These are phyloP conservation scores for Corydoras sp. DNA, from an alignment of 2,113 vertebrate species.

Conservation along the genomic window DNA sequence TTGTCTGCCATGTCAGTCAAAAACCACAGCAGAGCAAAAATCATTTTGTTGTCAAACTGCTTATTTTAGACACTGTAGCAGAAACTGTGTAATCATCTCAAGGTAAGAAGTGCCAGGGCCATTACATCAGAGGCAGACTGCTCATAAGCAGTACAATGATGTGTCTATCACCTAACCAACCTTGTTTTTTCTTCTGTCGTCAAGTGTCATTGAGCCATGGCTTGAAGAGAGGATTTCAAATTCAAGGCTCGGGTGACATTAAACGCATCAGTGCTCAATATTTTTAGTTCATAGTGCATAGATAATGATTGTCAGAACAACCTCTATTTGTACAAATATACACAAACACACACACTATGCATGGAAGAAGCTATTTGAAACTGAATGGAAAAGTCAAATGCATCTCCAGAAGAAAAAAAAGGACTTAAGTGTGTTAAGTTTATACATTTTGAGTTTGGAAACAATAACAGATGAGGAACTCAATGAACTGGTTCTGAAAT, in stretches of 20 bases:
- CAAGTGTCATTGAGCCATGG: not conserved
- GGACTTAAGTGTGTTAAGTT: too few species aligned
- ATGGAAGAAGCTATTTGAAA: too few species aligned
- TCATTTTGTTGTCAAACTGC: conserved; percentile 5
- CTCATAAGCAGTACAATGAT: conserved; percentile 22
- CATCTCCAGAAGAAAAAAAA: too few species aligned
- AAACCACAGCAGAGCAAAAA: conserved; percentile 24
- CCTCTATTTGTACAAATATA: too few species aligned
- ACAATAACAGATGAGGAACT: too few species aligned
- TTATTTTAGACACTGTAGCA: conserved; percentile 21
- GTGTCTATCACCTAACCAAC: conserved; percentile 10
- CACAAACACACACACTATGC: too few species aligned
- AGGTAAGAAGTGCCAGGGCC: conserved; percentile 15
- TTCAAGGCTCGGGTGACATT: not conserved
- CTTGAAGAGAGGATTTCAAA: conserved; percentile 3
- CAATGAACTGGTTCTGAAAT: too few species aligned
- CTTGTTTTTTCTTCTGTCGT: conserved; percentile 7
- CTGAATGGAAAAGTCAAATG: too few species aligned
- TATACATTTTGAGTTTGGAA: too few species aligned
- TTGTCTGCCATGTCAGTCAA: conserved; percentile 28
- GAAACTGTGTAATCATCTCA: conserved; percentile 31
- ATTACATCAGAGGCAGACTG: conserved; percentile 25
- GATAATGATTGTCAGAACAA: too few species aligned
- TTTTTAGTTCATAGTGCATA: too few species aligned
- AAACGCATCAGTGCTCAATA: not conserved